Evolutionary conservation across 1,140 invertebrate genomes (phyloP).

Genomic region (Bombyx mori): DNA sequence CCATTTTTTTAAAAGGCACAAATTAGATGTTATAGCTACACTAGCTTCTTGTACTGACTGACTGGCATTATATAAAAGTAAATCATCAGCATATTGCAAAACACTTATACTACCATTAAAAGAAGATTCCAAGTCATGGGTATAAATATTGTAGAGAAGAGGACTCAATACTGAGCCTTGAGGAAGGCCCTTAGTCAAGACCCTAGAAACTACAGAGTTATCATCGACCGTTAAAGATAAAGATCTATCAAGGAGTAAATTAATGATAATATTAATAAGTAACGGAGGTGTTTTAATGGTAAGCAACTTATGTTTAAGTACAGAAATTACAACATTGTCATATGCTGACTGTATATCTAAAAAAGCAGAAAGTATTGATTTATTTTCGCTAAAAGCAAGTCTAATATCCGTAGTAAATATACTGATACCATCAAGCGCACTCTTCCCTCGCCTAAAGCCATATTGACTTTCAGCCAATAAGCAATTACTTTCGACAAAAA

Average conservation of each 20-base stretch:
- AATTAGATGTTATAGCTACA: no score
- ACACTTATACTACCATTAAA: background rate
- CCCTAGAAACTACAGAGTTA: constrained; percentile 8
- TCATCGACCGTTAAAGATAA: background rate
- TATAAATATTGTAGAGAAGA: constrained; percentile 19
- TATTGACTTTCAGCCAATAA: constrained; percentile 7
- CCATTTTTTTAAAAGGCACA: no score
- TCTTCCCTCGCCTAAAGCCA: constrained; percentile 12
- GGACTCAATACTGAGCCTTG: constrained; percentile 22
- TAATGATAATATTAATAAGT: no score
- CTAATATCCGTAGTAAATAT: constrained; percentile 13
- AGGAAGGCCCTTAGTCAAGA: constrained; percentile 15
- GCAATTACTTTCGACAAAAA: constrained; percentile 1
- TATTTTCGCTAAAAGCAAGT: constrained; percentile 9
- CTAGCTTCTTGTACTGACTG: no score
- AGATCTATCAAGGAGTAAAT: no score
- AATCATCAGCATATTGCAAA: constrained; percentile 22
- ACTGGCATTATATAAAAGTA: constrained; percentile 9
- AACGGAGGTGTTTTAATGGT: no score
- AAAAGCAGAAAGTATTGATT: constrained; percentile 7
- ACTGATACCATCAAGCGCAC: constrained; percentile 7
- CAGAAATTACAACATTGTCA: constrained; percentile 17
- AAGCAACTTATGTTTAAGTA: constrained; percentile 7
- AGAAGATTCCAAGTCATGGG: constrained; percentile 12
- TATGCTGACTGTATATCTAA: constrained; percentile 19